Conservation (phyloP, 2,113 vertebrate species). For the Atrichornis clamosus region DNA sequence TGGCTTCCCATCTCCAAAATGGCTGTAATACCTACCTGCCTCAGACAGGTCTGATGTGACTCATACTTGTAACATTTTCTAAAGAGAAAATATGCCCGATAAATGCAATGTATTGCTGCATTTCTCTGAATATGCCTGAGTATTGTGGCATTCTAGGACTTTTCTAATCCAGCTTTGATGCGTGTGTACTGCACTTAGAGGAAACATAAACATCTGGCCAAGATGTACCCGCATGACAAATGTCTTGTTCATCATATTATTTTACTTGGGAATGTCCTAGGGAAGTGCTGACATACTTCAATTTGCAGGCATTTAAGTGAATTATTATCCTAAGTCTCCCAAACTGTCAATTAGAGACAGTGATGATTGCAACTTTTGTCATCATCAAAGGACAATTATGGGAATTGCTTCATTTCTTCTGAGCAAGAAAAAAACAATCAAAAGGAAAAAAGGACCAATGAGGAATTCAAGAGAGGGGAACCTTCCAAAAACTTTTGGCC, state of each 20-base stretch:
- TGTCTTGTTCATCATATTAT: background rate
- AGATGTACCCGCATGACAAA: background rate
- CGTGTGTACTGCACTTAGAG: background rate
- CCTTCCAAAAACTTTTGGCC: background rate
- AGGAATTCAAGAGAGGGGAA: background rate
- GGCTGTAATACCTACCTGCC: background rate
- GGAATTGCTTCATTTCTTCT: background rate
- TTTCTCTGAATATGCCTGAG: background rate
- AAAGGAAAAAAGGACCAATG: background rate
- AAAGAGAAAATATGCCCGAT: background rate
- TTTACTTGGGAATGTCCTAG: conserved; percentile 15
- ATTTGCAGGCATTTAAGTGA: background rate
- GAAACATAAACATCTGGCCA: conserved; percentile 19
- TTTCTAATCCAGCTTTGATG: background rate
- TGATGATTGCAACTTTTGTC: background rate
- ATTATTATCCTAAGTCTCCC: background rate
- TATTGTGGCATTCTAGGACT: background rate
- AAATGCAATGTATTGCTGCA: background rate
- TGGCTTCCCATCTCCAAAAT: background rate
- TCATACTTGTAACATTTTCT: background rate
- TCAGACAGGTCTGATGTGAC: background rate
- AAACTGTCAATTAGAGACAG: background rate
- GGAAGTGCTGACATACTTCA: conserved; percentile 11
- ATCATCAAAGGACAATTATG: background rate
- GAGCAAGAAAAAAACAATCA: background rate